These are phyloP conservation scores for Papilio aristodemus DNA, from an alignment of 1,140 invertebrate species.

Conservation along the genomic window DNA sequence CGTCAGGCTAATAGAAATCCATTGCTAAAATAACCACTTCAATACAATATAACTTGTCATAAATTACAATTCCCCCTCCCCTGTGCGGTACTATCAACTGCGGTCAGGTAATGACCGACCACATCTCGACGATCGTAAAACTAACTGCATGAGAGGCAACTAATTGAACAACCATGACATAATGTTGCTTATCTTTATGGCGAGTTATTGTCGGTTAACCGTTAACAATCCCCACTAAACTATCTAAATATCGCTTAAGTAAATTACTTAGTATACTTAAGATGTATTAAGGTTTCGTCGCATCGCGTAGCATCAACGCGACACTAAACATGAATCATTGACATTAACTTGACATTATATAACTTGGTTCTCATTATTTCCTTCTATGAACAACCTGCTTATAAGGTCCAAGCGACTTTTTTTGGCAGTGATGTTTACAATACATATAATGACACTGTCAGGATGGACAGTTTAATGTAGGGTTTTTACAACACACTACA, in stretches of 20 bases:
- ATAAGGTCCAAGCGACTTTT: neutral
- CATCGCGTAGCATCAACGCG: neutral
- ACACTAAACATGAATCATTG: neutral
- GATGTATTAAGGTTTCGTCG: neutral
- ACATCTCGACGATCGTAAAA: too few relatives aligned
- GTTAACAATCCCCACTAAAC: slow-evolving; percentile 5
- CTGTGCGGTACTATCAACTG: too few relatives aligned
- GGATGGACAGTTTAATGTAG: too few relatives aligned
- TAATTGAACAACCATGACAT: neutral
- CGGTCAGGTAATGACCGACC: too few relatives aligned
- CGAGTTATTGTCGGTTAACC: slow-evolving; percentile 9
- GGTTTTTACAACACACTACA: too few relatives aligned
- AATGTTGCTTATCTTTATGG: slow-evolving; percentile 15
- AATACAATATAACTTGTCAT: too few relatives aligned
- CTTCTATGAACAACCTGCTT: neutral
- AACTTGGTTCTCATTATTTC: neutral
- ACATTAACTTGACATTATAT: neutral
- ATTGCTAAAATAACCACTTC: too few relatives aligned
- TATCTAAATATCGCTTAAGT: slow-evolving; percentile 4
- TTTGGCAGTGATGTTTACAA: neutral
- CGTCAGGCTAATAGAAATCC: too few relatives aligned
- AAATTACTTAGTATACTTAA: neutral
- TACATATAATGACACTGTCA: neutral
- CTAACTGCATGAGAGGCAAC: too few relatives aligned
- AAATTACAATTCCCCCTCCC: too few relatives aligned